These are phyloP conservation scores for fruit fly (Drosophila melanogaster) DNA, from an alignment of 1,140 invertebrate genomes.

Conservation along the genomic window Release_6_plus_ISO1_MT NC_004354.4:21309001-21309500, in stretches of 20 bases:
- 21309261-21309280: constrained; percentile 47
- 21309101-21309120: constrained; percentile 71
- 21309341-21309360: constrained; percentile 56
- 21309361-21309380: constrained; percentile 73
- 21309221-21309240: constrained; percentile 74
- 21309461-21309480: constrained; percentile 28
- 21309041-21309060: too few relatives aligned
- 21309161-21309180: constrained; percentile 65
- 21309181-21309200: constrained; percentile 56
- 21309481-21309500: not conserved
- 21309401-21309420: constrained; percentile 43
- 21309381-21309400: constrained; percentile 41
- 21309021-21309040: too few relatives aligned
- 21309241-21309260: constrained; percentile 58
- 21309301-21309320: not conserved
- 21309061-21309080: too few relatives aligned
- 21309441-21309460: constrained; percentile 62
- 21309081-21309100: constrained; percentile 64
- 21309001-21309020: too few relatives aligned
- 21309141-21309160: constrained; percentile 73
- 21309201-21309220: constrained; percentile 73
- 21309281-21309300: not conserved
- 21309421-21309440: constrained; percentile 60
- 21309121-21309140: constrained; percentile 36
- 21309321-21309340: constrained; percentile 60